phyloP scores from a whole-genome alignment of 2,113 vertebrate species.

The Rhizomys pruinosus region DNA sequence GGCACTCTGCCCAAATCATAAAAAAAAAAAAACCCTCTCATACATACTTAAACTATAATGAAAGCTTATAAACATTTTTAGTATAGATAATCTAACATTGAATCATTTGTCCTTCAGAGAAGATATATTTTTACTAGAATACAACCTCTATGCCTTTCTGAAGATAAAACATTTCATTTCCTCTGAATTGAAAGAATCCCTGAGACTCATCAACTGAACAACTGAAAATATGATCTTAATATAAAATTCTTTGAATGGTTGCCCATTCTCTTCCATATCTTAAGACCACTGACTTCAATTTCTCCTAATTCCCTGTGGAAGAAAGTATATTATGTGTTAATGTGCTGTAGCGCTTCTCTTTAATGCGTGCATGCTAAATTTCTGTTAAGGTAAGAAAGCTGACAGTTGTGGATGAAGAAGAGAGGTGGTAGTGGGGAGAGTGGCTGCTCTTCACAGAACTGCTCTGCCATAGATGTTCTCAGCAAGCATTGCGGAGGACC shows the following conservation, averaged over 20 bases:
- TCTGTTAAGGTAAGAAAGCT: background rate
- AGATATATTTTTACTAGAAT: background rate
- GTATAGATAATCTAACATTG: background rate
- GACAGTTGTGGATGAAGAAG: background rate
- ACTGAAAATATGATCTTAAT: background rate
- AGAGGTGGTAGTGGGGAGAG: background rate
- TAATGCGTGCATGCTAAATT: background rate
- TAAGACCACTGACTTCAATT: conserved; percentile 5
- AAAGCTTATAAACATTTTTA: conserved; percentile 1
- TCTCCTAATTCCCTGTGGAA: background rate
- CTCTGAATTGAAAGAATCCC: background rate
- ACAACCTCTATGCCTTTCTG: background rate
- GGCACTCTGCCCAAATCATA: background rate
- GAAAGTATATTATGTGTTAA: background rate
- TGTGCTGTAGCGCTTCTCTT: background rate
- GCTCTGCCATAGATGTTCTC: background rate
- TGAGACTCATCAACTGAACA: background rate
- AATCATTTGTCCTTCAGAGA: background rate
- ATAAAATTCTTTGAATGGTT: background rate
- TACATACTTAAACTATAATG: background rate
- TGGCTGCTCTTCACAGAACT: background rate
- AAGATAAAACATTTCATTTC: background rate
- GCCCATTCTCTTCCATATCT: background rate
- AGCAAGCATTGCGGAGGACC: background rate
- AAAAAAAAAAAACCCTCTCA: background rate